phyloP scores from a whole-genome alignment of 2,797 vertebrate species.

The Bovichtus diacanthus region DNA sequence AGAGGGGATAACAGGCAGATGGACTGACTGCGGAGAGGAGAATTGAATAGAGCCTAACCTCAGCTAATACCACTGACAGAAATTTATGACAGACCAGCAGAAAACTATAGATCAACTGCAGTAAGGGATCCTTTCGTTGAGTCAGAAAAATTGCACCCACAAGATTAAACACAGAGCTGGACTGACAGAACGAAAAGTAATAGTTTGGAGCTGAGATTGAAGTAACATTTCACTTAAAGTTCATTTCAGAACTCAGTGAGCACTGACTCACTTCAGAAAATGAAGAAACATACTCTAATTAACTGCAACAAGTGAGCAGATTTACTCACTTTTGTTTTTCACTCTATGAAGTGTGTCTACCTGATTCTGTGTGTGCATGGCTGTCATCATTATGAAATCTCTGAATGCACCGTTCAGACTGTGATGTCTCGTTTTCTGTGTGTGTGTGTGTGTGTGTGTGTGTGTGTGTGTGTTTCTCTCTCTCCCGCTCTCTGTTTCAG shows the following conservation, averaged over 20 bases:
- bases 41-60: constrained; percentile 78
- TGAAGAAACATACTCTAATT: constrained; percentile 27
- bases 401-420: constrained; percentile 43
- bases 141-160: constrained; percentile 64
- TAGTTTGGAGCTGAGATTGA: constrained; percentile 31
- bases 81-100: constrained; percentile 76
- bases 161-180: constrained; percentile 46
- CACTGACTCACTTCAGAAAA: neutral
- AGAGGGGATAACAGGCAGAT: constrained; percentile 76
- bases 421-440: constrained; percentile 37
- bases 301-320: constrained; percentile 33
- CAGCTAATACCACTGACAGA: constrained; percentile 71
- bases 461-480: neutral
- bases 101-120: constrained; percentile 71
- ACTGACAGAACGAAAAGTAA: constrained; percentile 41
- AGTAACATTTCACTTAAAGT: constrained; percentile 30
- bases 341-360: constrained; percentile 14
- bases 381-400: constrained; percentile 46
- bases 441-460: constrained; percentile 8
- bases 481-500: constrained; percentile 61
- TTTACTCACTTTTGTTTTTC: neutral
- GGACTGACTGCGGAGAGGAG: constrained; percentile 75
- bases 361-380: constrained; percentile 22
- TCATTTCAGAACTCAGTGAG: constrained; percentile 19
- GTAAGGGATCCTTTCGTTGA: constrained; percentile 63